Base-by-base conservation (phyloP, 2,888 invertebrate genomes). In the Microctonus hyperodae region DNA sequence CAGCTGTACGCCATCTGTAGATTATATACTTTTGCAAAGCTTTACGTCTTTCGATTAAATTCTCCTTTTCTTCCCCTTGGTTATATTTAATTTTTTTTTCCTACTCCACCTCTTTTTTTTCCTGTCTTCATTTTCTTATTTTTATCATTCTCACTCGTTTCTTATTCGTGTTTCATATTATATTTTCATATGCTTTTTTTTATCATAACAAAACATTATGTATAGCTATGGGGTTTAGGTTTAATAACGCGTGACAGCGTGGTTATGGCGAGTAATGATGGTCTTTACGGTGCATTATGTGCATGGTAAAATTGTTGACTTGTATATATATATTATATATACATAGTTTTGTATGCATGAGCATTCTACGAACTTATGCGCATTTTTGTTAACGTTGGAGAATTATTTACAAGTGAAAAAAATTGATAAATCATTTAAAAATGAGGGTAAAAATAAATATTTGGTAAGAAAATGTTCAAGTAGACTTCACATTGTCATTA, bases 1-100 rank as follows among this genome's bases (percentile, higher is more conserved):
- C 81, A 81, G 81, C 81, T 81, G 81, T 73, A 73, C 77, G 75
- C 79, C 81, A 81, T 81, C 81, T 81, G 81, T 76, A 75, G 75
- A 76, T 77, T 78, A 76, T 78, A 74, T 78, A 77, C 73, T 74
- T 70, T 65, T 64, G 73, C 68, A 70, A 68, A 72, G 74, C 50
- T 62, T 70, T 57, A 40, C 58, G 40, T 44, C 33, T 51, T 51
- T 62, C 48, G 37, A 62, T 62, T 62, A 55, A 55, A 55, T 31
- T n/a, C 55, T 28, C 25, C 25, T 13, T 23, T 25, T n/a, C n/a
- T n/a, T 50, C 35, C 53, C 44, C 6, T 16, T 48, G 13, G 22
- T 61, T 40, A 25, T 58, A 16, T 33, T 35, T 11, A 28, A 31
- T 20, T 53, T 48, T 37, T 20, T 25, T 28, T 23, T 28, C 7